Conservation (phyloP, 2,888 invertebrate genomes). For the Cephus sareptanus region DNA sequence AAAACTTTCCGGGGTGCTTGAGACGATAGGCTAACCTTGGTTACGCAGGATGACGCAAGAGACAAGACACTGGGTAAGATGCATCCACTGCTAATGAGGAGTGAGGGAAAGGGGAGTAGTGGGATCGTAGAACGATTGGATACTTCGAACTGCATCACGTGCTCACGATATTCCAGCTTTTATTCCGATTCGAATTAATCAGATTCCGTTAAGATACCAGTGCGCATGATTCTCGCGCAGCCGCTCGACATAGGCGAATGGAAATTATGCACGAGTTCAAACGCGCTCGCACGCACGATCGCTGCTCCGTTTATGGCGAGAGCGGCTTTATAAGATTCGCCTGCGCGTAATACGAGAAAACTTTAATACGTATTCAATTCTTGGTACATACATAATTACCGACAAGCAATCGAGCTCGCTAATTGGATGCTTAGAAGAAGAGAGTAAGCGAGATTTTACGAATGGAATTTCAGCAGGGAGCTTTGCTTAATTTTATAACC, state of each 20-base stretch:
- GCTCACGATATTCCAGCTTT: background rate
- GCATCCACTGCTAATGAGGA: no score
- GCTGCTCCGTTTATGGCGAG: background rate
- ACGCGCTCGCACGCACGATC: background rate
- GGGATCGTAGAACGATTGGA: background rate
- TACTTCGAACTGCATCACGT: background rate
- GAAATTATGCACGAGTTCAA: background rate
- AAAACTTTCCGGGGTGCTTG: background rate
- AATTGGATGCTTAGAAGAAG: background rate
- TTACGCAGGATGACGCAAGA: background rate
- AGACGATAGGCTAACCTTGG: background rate
- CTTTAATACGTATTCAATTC: background rate
- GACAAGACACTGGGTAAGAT: background rate
- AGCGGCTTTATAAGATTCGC: background rate
- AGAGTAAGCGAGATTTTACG: background rate
- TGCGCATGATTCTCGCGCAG: background rate
- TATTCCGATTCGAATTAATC: background rate
- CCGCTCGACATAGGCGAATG: background rate
- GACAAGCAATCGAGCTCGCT: background rate
- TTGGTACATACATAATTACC: background rate
- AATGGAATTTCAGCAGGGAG: background rate
- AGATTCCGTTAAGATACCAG: background rate
- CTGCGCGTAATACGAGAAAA: background rate
- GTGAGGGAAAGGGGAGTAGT: background rate
- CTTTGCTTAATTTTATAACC: background rate